These are phyloP conservation scores for Cyclina sinensis DNA, from an alignment of 1,140 invertebrate species.

Conservation along the genomic window DNA sequence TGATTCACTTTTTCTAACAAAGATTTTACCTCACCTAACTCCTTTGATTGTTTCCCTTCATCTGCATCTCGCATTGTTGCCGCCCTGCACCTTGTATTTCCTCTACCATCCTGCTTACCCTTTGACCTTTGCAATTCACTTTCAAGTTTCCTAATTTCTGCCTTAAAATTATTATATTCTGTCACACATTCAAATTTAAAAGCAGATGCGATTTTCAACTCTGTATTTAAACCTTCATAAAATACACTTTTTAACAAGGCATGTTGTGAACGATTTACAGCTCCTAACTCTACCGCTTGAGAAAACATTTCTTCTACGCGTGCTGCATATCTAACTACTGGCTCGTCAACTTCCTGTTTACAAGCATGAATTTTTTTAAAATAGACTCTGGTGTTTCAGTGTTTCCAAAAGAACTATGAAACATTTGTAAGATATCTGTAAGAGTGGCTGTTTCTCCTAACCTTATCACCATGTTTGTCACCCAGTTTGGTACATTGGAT, in stretches of 20 bases:
- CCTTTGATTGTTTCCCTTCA: not conserved
- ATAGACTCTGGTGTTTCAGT: slow-evolving; percentile 5
- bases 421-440: slow-evolving; percentile 39
- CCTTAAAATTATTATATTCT: slow-evolving; percentile 25
- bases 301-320: slow-evolving; percentile 28
- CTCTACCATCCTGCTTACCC: not conserved
- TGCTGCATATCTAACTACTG: not conserved
- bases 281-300: not conserved
- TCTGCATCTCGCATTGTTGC: too few species aligned
- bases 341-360: not conserved
- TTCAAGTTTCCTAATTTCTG: slow-evolving; percentile 28
- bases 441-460: too few species aligned
- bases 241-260: not conserved
- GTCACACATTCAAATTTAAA: not conserved
- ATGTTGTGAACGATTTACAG: not conserved
- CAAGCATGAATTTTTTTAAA: slow-evolving; percentile 32
- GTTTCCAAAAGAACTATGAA: slow-evolving; percentile 6
- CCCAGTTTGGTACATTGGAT: too few species aligned
- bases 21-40: not conserved
- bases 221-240: not conserved
- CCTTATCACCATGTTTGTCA: too few species aligned
- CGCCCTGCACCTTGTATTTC: not conserved
- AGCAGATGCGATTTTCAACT: not conserved
- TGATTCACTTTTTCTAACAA: not conserved
- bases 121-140: not conserved